A percentile compares a stretch with the other conserved stretches of the same genome.
Evolutionary conservation across 2,113 vertebrate genomes (phyloP).

Genomic region (Amia ocellicauda): DNA sequence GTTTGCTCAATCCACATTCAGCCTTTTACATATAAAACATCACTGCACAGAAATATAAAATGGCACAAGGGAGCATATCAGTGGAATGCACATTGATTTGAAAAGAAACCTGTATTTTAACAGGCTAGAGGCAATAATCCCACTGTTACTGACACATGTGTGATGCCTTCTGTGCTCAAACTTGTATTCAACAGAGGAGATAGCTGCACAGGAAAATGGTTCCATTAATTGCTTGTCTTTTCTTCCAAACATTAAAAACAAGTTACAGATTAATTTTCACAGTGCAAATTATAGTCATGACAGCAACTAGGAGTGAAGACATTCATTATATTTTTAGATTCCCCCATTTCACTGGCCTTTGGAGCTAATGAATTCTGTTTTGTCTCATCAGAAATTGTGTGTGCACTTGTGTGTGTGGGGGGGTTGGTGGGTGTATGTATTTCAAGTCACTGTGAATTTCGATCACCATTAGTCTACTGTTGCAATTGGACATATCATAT

Average conservation of each 20-base stretch:
- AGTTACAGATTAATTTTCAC: slow-evolving; percentile 6
- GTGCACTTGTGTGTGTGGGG: background rate
- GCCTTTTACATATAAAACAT: too few species aligned
- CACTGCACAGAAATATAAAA: too few species aligned
- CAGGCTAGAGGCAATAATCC: too few species aligned
- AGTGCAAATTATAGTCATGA: slow-evolving; percentile 3
- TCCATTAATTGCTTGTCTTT: slow-evolving; percentile 3
- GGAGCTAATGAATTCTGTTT: background rate
- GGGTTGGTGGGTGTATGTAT: too few species aligned
- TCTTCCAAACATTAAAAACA: slow-evolving; percentile 6
- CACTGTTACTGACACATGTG: too few species aligned
- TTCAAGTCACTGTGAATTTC: background rate
- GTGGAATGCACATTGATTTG: too few species aligned
- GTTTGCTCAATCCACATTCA: too few species aligned
- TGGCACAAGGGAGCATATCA: too few species aligned
- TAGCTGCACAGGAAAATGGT: background rate
- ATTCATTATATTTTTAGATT: slow-evolving; percentile 9
- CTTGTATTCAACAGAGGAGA: background rate
- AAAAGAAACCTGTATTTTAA: too few species aligned
- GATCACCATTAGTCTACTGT: background rate
- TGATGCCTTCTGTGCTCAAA: too few species aligned
- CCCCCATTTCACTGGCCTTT: background rate
- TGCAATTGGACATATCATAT: background rate
- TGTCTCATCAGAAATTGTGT: background rate
- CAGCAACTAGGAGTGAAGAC: background rate